Conservation (phyloP, 2,113 vertebrate species). For the Petromus typicus region DNA sequence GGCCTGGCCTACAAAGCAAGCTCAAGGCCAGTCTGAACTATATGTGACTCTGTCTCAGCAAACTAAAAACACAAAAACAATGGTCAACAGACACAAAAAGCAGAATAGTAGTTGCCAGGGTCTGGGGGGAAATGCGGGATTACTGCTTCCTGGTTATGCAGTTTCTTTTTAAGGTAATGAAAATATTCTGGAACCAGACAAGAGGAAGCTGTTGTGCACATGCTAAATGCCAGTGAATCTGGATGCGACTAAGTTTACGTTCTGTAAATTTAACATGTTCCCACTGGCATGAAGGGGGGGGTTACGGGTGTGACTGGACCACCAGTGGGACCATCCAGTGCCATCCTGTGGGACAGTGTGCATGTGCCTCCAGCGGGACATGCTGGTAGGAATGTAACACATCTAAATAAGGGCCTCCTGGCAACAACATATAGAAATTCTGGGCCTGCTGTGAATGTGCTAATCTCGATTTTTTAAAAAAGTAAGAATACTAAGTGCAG, state of each 20-base stretch:
- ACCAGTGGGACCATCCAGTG: background rate
- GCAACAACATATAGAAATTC: background rate
- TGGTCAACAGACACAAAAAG: background rate
- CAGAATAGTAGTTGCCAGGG: background rate
- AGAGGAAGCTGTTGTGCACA: background rate
- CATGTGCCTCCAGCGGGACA: background rate
- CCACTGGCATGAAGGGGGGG: background rate
- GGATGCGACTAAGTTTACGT: background rate
- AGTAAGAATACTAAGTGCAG: background rate
- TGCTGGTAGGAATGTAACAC: background rate
- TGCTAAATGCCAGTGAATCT: background rate
- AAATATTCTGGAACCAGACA: conserved; percentile 21
- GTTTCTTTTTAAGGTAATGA: background rate
- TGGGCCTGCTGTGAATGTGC: background rate
- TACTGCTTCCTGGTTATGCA: background rate
- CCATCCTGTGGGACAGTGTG: background rate
- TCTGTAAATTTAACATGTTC: background rate
- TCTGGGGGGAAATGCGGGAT: background rate
- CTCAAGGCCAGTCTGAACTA: background rate
- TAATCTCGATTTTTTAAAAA: background rate
- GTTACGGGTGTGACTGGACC: background rate
- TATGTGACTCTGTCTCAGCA: background rate
- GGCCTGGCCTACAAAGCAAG: background rate
- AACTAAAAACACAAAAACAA: background rate
- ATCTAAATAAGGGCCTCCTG: background rate